Evolutionary conservation across 2,888 invertebrate species (phyloP).

Genomic region (Ichneumon xanthorius): DNA sequence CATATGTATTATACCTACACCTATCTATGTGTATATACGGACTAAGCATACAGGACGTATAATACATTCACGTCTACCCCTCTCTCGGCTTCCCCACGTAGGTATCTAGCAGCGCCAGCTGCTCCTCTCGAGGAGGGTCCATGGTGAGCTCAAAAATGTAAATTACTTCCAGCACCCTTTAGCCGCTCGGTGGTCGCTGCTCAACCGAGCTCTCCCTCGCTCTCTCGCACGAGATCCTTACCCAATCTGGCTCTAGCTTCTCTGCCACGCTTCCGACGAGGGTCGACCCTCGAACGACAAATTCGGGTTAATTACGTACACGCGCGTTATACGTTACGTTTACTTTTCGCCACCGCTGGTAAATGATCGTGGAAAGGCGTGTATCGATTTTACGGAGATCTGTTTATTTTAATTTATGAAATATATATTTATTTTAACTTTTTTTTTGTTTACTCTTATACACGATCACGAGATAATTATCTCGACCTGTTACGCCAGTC

Average conservation of each 20-base stretch:
- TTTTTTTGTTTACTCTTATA: neutral
- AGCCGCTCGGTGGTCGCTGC: constrained; percentile 66
- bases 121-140: constrained; percentile 61
- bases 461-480: constrained; percentile 27
- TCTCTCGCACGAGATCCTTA: constrained; percentile 49
- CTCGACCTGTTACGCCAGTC: constrained; percentile 32
- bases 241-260: constrained; percentile 42
- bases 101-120: constrained; percentile 62
- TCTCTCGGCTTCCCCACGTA: constrained; percentile 13
- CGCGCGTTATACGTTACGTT: constrained; percentile 26
- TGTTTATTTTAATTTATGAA: constrained; percentile 8
- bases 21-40: neutral
- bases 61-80: constrained; percentile 35
- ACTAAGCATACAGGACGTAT: constrained; percentile 7
- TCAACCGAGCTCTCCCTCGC: constrained; percentile 47
- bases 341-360: neutral
- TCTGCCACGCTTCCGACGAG: constrained; percentile 48
- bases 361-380: neutral
- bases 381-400: neutral
- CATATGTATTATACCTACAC: constrained; percentile 12
- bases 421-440: neutral
- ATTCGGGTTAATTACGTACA: constrained; percentile 70
- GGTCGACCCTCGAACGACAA: constrained; percentile 65
- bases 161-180: constrained; percentile 69
- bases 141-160: constrained; percentile 67